Conservation (phyloP, 2,888 invertebrate species). For the Dicyrtomina minuta region DNA sequence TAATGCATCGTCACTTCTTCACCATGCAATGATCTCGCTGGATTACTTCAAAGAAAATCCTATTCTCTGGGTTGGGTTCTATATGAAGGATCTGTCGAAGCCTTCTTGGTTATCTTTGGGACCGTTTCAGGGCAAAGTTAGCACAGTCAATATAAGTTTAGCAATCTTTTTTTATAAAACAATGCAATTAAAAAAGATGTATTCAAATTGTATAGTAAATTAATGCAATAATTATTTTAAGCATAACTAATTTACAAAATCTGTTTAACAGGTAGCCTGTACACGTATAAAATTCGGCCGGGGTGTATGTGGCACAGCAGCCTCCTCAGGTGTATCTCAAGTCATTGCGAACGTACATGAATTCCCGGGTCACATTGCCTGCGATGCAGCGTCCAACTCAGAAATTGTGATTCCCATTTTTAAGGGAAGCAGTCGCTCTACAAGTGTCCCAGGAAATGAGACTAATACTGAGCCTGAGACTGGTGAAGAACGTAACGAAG, state of each 20-base stretch:
- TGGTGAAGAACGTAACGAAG: too few relatives aligned
- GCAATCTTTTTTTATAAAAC: background rate
- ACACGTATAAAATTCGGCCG: constrained; percentile 47
- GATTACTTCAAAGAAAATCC: constrained; percentile 39
- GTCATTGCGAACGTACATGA: constrained; percentile 46
- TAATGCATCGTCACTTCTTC: constrained; percentile 47
- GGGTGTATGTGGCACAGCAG: constrained; percentile 50
- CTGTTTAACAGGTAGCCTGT: constrained; percentile 43
- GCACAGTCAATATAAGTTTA: background rate
- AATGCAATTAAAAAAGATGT: background rate
- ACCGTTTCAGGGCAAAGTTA: constrained; percentile 51
- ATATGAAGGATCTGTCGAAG: constrained; percentile 34
- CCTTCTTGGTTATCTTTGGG: constrained; percentile 38
- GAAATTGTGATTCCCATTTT: constrained; percentile 50
- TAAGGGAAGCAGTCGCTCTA: background rate
- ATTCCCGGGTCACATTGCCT: constrained; percentile 50
- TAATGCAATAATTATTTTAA: background rate
- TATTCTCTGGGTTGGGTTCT: constrained; percentile 51
- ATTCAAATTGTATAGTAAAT: background rate
- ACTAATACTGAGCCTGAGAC: background rate
- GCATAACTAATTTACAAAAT: background rate
- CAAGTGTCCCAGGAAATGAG: background rate
- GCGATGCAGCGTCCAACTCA: constrained; percentile 43
- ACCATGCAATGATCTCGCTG: constrained; percentile 42
- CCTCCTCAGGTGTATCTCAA: constrained; percentile 38